Evolutionary conservation across 1,140 invertebrate species (phyloP), one percentile per base, ranked within the genome.

Genomic region (Formica exsecta): DNA sequence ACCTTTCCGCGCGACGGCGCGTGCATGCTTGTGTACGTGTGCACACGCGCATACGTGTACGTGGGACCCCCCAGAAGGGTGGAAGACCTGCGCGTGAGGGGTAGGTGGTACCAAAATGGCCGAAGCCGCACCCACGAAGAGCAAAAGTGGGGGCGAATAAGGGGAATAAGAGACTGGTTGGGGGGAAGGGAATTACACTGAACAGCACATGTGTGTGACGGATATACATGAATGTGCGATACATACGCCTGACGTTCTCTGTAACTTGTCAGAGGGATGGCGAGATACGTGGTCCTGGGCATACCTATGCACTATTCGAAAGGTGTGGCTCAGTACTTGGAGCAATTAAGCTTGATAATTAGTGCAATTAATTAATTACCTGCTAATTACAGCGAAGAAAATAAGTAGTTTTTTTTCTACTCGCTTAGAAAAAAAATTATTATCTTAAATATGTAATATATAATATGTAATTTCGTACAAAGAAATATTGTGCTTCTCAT

Each of bases 91-190:
- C 85, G 87, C 85, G 91, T 83, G 91, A 87, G 90, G 92, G 90
- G 93, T 94, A 92, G 93, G 93, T 93, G 93, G 93, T 87, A 92
- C 93, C 92, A 94, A 94, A 93, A 94, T 94, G 93, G 93, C 93
- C 91, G 93, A 92, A 83, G 90, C 91, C 90, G 91, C 92, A 89
- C 89, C 93, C 90, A 91, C 90, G 64, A 48, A n/a, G 65, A 9
- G 29, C 13, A 7, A 0, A 75, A 83, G 93, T 93, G 91, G 93
- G 93, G 79, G 86, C 89, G 89, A 80, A 59, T 61, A 79, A 93
- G 93, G 93, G 91, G 93, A 94, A 92, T 19, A 44, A 41, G 5
- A 3, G 25, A 4, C 1, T 51, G 29, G 57, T 54, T 77, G 87
- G 16, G 48, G 44, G 44, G 2, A 2, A 36, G 85, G 36, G 41